These are phyloP conservation scores for Crypturellus undulatus DNA, from an alignment of 2,113 vertebrate species.

Conservation along the genomic window DNA sequence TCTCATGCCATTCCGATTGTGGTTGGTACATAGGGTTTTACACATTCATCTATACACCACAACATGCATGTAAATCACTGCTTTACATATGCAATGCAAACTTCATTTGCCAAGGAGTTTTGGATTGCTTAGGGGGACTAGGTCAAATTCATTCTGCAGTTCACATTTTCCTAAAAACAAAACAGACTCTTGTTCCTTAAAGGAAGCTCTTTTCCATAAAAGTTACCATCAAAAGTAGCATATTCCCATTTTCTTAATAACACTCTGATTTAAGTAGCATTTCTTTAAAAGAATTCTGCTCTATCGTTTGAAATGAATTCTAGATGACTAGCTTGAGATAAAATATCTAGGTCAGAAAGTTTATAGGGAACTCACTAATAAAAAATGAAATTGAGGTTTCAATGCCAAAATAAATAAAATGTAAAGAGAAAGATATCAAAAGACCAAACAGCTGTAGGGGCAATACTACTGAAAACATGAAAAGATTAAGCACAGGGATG, in stretches of 20 bases:
- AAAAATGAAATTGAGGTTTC: slow-evolving; percentile 7
- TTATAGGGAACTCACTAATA: not conserved
- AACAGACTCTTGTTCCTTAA: not conserved
- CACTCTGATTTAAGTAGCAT: not conserved
- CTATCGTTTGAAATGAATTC: not conserved
- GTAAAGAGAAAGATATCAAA: not conserved
- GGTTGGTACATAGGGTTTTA: not conserved
- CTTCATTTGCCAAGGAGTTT: not conserved
- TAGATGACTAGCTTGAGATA: not conserved
- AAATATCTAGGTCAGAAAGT: not conserved
- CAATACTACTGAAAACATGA: not conserved
- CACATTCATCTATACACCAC: not conserved
- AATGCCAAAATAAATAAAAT: not conserved
- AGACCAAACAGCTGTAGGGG: not conserved
- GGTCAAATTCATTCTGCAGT: not conserved
- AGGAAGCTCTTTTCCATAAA: not conserved
- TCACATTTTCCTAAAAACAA: slow-evolving; percentile 12
- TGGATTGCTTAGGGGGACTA: not conserved
- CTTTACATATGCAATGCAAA: not conserved
- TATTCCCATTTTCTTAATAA: not conserved
- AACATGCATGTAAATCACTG: not conserved
- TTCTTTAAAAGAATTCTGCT: not conserved
- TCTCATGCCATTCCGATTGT: rapidly evolving
- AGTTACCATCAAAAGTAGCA: not conserved
- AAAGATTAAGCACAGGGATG: not conserved